phyloP scores from a whole-genome alignment of 2,113 vertebrate species.

The Hipposideros armiger region DNA sequence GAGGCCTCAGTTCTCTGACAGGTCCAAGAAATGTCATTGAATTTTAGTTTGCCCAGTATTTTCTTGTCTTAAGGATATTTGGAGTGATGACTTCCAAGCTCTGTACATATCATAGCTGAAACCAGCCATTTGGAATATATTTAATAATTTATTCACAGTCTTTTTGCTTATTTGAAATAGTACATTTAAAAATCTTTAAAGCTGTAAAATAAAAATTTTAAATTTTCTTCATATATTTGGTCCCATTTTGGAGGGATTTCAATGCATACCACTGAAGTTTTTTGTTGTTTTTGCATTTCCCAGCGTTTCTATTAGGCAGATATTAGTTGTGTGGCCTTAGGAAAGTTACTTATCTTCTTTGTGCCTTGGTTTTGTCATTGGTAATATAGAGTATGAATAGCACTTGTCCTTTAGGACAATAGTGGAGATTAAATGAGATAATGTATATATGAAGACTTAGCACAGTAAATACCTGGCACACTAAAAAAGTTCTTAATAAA shows the following conservation, averaged over 20 bases:
- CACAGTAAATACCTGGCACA: neutral
- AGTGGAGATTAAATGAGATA: neutral
- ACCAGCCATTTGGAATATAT: neutral
- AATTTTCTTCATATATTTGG: neutral
- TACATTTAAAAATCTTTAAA: neutral
- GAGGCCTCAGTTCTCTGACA: neutral
- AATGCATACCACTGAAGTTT: neutral
- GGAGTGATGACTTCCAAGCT: neutral
- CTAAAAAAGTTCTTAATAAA: neutral
- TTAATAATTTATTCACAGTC: neutral
- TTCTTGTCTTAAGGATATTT: neutral
- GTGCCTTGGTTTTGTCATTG: constrained; percentile 22
- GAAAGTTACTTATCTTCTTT: neutral
- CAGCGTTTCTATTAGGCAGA: neutral
- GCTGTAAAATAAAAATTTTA: neutral
- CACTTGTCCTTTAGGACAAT: neutral
- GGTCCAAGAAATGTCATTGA: neutral
- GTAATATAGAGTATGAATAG: neutral
- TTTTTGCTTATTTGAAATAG: neutral
- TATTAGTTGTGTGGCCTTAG: neutral
- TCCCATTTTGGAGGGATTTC: neutral
- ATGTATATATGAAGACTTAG: neutral
- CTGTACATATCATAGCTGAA: neutral
- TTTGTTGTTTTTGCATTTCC: neutral
- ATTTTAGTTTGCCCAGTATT: neutral